phyloP scores from a whole-genome alignment of 2,888 invertebrate genomes.

The Neoitamus cyanurus region DNA sequence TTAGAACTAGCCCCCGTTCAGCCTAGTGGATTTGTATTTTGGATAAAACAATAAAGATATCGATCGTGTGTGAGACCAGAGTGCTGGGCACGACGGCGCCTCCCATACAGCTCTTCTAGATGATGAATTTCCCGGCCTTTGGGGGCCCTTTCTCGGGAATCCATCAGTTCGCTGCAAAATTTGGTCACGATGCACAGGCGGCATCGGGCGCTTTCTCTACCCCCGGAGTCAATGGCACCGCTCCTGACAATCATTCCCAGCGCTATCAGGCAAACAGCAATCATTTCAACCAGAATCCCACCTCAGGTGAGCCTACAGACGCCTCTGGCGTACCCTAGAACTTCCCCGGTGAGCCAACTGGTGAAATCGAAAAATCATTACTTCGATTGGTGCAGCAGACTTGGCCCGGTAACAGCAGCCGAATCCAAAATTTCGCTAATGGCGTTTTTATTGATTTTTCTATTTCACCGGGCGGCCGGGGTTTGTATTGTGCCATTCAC shows the following conservation, averaged over 20 bases:
- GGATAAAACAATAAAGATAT: constrained; percentile 6
- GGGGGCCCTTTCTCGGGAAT: constrained; percentile 67
- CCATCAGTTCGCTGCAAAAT: constrained; percentile 67
- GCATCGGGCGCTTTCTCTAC: constrained; percentile 64
- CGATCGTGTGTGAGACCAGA: constrained; percentile 22
- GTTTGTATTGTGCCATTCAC: constrained; percentile 50
- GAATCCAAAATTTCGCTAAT: constrained; percentile 54
- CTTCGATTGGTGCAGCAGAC: neutral
- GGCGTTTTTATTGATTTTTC: constrained; percentile 59
- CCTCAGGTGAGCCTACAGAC: constrained; percentile 40
- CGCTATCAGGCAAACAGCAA: constrained; percentile 67
- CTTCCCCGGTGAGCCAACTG: neutral
- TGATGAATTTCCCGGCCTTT: constrained; percentile 67
- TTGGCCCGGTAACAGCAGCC: constrained; percentile 43
- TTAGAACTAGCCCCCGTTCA: neutral
- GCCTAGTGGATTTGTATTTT: neutral
- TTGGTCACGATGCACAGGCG: constrained; percentile 63
- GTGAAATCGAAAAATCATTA: constrained; percentile 40
- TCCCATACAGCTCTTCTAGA: constrained; percentile 51
- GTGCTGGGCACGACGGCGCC: constrained; percentile 13
- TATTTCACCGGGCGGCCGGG: constrained; percentile 51
- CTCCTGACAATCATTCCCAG: constrained; percentile 64
- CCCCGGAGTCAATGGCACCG: constrained; percentile 61
- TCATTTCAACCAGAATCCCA: constrained; percentile 66
- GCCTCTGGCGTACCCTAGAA: neutral